Percentiles rank a stretch among this genome's conserved stretches.
Conservation (phyloP, 2,113 vertebrate genomes). For the Engystomops pustulosus region DNA sequence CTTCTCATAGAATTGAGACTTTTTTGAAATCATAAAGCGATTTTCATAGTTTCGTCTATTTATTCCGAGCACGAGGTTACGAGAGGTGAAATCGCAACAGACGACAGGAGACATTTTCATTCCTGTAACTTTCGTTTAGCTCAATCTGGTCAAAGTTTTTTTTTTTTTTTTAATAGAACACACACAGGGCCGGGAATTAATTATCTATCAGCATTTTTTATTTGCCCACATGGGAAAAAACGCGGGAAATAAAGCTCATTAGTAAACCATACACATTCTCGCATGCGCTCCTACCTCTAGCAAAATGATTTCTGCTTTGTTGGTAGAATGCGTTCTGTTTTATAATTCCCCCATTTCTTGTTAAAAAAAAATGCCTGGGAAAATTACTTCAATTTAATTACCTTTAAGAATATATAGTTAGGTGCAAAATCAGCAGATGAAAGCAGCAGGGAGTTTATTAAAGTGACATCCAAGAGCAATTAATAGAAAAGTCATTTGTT, state of each 20-base stretch:
- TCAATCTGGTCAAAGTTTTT: conserved; percentile 7
- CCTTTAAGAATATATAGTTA: conserved; percentile 18
- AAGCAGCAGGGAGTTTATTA: neutral
- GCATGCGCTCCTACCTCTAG: neutral
- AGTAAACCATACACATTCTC: neutral
- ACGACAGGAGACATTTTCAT: conserved; percentile 32
- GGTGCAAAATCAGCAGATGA: neutral
- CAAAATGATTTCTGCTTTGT: neutral
- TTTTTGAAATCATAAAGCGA: conserved; percentile 52
- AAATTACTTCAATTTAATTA: conserved; percentile 15
- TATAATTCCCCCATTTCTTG: neutral
- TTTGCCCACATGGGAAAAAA: neutral
- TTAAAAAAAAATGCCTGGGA: conserved; percentile 13
- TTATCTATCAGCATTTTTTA: conserved; percentile 25
- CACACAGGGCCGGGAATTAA: conserved; percentile 15
- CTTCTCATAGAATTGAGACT: conserved; percentile 37
- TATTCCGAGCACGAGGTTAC: conserved; percentile 44
- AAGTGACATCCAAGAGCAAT: neutral
- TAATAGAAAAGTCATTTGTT: neutral
- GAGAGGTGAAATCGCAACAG: conserved; percentile 50
- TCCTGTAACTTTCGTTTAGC: conserved; percentile 33
- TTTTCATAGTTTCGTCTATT: conserved; percentile 56
- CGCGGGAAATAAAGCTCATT: conserved; percentile 13
- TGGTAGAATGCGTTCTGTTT: neutral
- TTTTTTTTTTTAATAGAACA: conserved; percentile 16